Evolutionary conservation across 2,888 invertebrate genomes (phyloP).

Genomic region (Fragum fragum): DNA sequence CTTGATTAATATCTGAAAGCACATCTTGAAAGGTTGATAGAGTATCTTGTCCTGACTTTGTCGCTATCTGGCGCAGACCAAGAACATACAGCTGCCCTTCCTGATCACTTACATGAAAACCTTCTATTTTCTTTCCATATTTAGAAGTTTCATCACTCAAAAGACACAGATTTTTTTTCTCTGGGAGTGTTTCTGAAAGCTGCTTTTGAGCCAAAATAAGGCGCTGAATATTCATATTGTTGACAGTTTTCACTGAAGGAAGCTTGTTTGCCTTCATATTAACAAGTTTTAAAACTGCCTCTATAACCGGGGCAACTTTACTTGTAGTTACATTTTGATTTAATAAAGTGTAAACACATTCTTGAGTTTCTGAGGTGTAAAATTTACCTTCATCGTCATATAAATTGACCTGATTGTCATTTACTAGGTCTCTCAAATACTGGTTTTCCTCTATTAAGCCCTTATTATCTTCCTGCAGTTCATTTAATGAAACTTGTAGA

Average conservation of each 20-base stretch:
- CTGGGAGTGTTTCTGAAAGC: slow-evolving; percentile 30
- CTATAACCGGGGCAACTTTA: slow-evolving; percentile 45
- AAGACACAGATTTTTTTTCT: slow-evolving; percentile 35
- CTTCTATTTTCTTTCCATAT: slow-evolving; percentile 42
- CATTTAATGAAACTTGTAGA: too few relatives aligned
- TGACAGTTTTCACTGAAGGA: slow-evolving; percentile 37
- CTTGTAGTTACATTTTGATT: slow-evolving; percentile 31
- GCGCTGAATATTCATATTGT: slow-evolving; percentile 51
- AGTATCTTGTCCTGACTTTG: slow-evolving; percentile 26
- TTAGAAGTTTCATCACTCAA: slow-evolving; percentile 53
- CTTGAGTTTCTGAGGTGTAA: slow-evolving; percentile 37
- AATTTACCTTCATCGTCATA: slow-evolving; percentile 34
- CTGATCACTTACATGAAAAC: slow-evolving; percentile 43
- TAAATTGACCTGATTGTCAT: slow-evolving; percentile 7
- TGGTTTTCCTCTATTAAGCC: not conserved
- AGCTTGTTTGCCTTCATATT: slow-evolving; percentile 30
- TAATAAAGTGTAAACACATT: slow-evolving; percentile 41
- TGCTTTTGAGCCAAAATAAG: slow-evolving; percentile 40
- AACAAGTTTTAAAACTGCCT: slow-evolving; percentile 28
- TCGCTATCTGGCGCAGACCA: slow-evolving; percentile 33
- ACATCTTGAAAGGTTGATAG: slow-evolving; percentile 21
- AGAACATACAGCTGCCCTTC: slow-evolving; percentile 31
- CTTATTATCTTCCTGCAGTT: too few relatives aligned
- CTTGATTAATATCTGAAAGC: slow-evolving; percentile 34
- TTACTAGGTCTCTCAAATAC: slow-evolving; percentile 15